Percentiles rank a stretch among this genome's conserved stretches.
Conservation (phyloP, 2,888 invertebrate genomes). For the Andrena minutula region DNA sequence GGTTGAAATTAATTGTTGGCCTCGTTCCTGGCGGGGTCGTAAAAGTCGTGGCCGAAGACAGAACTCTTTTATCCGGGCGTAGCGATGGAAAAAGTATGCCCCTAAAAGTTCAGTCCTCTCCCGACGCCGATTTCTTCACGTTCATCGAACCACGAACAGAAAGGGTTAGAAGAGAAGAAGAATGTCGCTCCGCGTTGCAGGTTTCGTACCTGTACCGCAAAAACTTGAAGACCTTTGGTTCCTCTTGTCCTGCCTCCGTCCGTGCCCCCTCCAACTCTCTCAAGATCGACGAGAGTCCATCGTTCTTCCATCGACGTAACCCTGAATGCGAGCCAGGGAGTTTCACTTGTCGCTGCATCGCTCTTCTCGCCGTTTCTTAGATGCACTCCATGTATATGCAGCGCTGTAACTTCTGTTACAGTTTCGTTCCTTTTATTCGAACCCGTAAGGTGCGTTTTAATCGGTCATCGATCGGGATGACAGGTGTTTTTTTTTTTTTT, state of each 20-base stretch:
- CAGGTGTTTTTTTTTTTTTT: not conserved
- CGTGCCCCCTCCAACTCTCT: not conserved
- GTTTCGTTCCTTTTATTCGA: not conserved
- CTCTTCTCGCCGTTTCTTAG: constrained; percentile 33
- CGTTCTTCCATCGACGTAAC: constrained; percentile 37
- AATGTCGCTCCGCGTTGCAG: constrained; percentile 69
- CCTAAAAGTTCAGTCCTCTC: constrained; percentile 55
- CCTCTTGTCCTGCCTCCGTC: constrained; percentile 62
- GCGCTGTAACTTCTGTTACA: not conserved
- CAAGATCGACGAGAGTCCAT: constrained; percentile 9
- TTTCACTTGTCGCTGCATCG: constrained; percentile 48
- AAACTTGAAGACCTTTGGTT: constrained; percentile 75
- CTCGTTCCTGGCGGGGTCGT: not conserved
- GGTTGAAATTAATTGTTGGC: constrained; percentile 23
- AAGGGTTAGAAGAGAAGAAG: constrained; percentile 65
- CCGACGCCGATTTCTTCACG: constrained; percentile 57
- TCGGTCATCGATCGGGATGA: not conserved
- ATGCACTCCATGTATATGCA: constrained; percentile 22
- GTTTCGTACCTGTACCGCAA: constrained; percentile 66
- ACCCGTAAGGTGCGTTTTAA: not conserved
- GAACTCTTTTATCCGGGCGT: constrained; percentile 29
- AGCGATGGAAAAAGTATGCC: constrained; percentile 49
- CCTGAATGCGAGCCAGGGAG: constrained; percentile 28
- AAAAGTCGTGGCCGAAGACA: constrained; percentile 29
- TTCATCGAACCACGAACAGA: constrained; percentile 55